Conservation (phyloP, 2,113 vertebrate species). For the Siphamia tubifer region DNA sequence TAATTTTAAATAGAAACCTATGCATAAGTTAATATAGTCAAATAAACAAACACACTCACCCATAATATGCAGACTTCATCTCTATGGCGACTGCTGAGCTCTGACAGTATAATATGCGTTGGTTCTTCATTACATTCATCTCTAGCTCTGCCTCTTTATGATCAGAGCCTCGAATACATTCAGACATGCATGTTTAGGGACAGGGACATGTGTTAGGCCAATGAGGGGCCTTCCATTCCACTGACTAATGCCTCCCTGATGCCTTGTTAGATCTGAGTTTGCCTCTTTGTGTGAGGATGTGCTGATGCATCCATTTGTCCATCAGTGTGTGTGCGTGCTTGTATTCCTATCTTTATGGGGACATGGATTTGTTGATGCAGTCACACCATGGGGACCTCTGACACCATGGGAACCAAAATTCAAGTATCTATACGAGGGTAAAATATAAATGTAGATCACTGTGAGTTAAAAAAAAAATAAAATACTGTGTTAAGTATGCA, state of each 20-base stretch:
- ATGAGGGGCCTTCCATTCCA: not conserved
- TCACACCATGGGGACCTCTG: no score
- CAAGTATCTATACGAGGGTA: no score
- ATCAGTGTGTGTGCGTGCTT: not conserved
- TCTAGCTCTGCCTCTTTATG: not conserved
- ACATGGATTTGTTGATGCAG: no score
- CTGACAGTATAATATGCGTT: not conserved
- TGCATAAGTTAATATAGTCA: conserved; percentile 6
- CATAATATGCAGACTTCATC: not conserved
- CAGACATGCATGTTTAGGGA: conserved; percentile 4
- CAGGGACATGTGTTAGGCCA: not conserved
- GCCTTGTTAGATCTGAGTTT: conserved; percentile 13
- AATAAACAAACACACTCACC: conserved; percentile 14
- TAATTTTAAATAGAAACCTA: not conserved
- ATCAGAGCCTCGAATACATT: not conserved
- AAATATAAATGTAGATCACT: no score
- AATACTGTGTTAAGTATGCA: no score
- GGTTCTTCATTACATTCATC: not conserved
- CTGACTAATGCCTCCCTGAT: conserved; percentile 29
- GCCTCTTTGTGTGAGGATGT: not conserved
- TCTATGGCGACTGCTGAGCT: conserved; percentile 5
- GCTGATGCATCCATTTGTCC: not conserved
- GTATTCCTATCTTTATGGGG: no score
- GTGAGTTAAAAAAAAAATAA: no score
- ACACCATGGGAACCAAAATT: no score